Evolutionary conservation across 2,113 vertebrate genomes (phyloP).

Genomic region (Nyctereutes procyonoides): DNA sequence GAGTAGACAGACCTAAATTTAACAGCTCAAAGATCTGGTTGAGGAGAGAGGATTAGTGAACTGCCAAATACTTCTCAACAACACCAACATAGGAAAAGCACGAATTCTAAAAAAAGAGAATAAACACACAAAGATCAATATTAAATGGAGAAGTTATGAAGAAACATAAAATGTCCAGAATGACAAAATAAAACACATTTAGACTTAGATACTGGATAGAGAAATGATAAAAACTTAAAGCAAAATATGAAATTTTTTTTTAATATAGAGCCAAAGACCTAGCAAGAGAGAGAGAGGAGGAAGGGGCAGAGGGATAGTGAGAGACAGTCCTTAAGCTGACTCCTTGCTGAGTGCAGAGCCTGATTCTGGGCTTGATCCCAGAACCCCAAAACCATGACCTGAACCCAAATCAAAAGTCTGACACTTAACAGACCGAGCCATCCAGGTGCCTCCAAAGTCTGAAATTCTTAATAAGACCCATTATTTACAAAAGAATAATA

Average conservation of each 20-base stretch:
- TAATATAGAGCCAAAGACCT: neutral
- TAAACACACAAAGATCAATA: neutral
- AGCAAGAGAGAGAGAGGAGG: neutral
- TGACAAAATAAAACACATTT: neutral
- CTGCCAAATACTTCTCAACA: neutral
- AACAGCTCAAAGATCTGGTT: neutral
- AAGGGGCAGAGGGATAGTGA: neutral
- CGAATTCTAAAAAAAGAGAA: neutral
- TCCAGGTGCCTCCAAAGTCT: neutral
- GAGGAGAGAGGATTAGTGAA: neutral
- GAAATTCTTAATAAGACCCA: neutral
- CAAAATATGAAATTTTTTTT: neutral
- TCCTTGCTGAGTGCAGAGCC: neutral
- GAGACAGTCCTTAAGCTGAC: neutral
- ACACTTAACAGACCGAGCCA: neutral
- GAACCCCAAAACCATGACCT: neutral
- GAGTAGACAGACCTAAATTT: neutral
- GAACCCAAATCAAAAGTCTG: neutral
- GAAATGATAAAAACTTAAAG: neutral
- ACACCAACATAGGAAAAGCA: neutral
- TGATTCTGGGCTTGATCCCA: neutral
- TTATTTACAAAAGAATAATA: neutral
- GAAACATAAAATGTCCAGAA: neutral
- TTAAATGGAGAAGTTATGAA: neutral
- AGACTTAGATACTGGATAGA: neutral